A percentile compares a stretch with the other conserved stretches of the same genome.
Conservation (phyloP, 2,113 vertebrate species). For the Clarias magur region DNA sequence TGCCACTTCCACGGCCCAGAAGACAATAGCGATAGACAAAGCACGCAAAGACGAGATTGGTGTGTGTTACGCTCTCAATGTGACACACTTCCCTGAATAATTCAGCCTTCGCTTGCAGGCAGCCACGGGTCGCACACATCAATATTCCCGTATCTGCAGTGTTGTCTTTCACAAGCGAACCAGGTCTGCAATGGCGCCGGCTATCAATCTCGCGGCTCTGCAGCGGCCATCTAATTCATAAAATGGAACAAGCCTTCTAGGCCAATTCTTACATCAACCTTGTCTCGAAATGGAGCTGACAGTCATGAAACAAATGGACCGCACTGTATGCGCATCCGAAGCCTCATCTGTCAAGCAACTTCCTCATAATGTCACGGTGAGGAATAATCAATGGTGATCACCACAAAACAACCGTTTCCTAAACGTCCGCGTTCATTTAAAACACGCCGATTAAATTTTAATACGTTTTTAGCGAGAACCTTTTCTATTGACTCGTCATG, state of each 20-base stretch:
- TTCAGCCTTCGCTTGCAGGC: conserved; percentile 76
- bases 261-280: conserved; percentile 42
- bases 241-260: conserved; percentile 36
- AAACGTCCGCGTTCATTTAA: neutral
- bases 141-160: conserved; percentile 79
- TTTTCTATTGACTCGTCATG: neutral
- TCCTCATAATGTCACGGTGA: conserved; percentile 16
- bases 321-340: conserved; percentile 8
- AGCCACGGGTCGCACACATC: conserved; percentile 74
- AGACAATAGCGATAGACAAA: conserved; percentile 27
- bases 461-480: neutral
- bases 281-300: conserved; percentile 36
- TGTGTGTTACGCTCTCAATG: conserved; percentile 70
- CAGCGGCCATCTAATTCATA: conserved; percentile 35
- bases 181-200: conserved; percentile 21
- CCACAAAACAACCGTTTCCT: neutral
- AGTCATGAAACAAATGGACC: conserved; percentile 43
- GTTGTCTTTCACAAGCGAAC: conserved; percentile 63
- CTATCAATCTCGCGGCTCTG: conserved; percentile 40
- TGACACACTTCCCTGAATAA: conserved; percentile 78
- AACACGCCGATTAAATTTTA: neutral
- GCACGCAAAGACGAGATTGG: conserved; percentile 55
- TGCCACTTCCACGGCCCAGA: conserved; percentile 15
- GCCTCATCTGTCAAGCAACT: conserved; percentile 36
- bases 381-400: conserved; percentile 21